Evolutionary conservation across 2,888 invertebrate genomes (phyloP).

Genomic region (Linnaemya vulpina): DNA sequence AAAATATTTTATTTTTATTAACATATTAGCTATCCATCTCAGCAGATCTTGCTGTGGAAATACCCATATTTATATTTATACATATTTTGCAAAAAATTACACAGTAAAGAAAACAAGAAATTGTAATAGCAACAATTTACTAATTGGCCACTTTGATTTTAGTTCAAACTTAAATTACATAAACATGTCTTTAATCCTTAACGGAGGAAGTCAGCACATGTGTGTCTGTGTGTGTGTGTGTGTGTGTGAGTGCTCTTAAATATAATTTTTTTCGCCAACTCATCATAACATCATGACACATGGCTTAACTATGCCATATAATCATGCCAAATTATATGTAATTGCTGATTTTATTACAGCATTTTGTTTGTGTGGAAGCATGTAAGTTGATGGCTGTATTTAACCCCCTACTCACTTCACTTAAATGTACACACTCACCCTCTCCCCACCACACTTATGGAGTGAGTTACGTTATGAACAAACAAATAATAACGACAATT

Average conservation of each 20-base stretch:
- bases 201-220: neutral
- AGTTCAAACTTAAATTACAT: slow-evolving; percentile 20
- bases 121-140: slow-evolving; percentile 58
- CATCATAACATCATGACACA: slow-evolving; percentile 62
- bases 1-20: too few species aligned
- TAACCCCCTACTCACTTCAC: slow-evolving; percentile 8
- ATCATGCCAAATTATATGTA: slow-evolving; percentile 69
- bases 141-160: slow-evolving; percentile 66
- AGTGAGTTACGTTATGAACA: neutral
- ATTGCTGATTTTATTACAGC: slow-evolving; percentile 64
- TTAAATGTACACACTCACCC: neutral
- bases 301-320: slow-evolving; percentile 40
- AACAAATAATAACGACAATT: slow-evolving; percentile 68
- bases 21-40: too few species aligned
- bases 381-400: slow-evolving; percentile 14
- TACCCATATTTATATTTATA: slow-evolving; percentile 9
- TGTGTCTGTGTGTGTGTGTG: neutral
- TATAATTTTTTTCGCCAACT: slow-evolving; percentile 54
- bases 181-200: neutral
- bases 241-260: neutral
- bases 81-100: slow-evolving; percentile 34
- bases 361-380: slow-evolving; percentile 5
- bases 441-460: neutral
- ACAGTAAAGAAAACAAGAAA: neutral
- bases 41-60: too few species aligned